Percentiles rank a stretch among this genome's conserved stretches.
These are phyloP conservation scores for Cephalophus harveyi DNA, from an alignment of 2,113 vertebrate genomes.

Conservation along the genomic window DNA sequence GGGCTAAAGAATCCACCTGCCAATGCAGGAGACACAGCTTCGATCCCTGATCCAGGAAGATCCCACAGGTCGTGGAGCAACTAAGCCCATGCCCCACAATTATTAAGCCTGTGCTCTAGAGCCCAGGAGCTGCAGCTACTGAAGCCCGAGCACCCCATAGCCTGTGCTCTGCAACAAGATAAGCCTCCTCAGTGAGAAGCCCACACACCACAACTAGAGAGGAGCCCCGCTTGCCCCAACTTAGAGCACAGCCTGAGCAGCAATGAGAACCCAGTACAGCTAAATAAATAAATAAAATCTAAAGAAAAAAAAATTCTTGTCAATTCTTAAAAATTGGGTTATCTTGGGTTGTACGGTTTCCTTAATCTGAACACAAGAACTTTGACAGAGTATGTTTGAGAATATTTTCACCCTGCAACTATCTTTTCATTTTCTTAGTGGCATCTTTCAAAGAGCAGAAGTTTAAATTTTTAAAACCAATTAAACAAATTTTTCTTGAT, in stretches of 20 bases:
- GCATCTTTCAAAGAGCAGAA: background rate
- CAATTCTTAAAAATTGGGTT: background rate
- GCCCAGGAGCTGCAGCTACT: background rate
- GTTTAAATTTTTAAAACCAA: background rate
- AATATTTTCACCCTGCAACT: background rate
- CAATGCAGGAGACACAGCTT: background rate
- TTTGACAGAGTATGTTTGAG: background rate
- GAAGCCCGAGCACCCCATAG: background rate
- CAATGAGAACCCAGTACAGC: background rate
- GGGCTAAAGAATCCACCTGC: background rate
- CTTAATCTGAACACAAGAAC: background rate
- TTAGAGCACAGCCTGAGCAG: background rate
- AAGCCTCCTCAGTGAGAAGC: background rate
- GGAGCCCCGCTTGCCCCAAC: background rate
- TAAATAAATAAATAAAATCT: background rate
- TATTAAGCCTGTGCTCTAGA: background rate
- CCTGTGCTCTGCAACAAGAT: background rate
- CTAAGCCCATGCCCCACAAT: background rate
- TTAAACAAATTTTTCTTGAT: background rate
- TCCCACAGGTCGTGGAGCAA: background rate
- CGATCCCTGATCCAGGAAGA: background rate
- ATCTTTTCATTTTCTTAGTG: background rate
- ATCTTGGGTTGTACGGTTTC: background rate
- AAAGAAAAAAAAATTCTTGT: background rate
- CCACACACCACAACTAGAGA: background rate